Base-by-base conservation (phyloP, 2,888 invertebrate species). In the Platycheirus rosarum region DNA sequence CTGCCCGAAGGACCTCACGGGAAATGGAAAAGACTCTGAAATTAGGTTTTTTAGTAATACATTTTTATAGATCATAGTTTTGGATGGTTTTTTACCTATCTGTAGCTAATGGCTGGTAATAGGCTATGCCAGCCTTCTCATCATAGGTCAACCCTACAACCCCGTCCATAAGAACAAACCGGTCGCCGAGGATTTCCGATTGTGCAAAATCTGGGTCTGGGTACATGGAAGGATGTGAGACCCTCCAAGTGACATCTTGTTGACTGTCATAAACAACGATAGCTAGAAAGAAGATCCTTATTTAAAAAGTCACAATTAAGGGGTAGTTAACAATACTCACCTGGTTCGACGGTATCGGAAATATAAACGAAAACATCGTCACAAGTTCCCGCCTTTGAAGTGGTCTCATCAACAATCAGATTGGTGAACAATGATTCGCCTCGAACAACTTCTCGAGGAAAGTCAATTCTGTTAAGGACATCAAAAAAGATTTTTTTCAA, bases 211-310 rank as follows among this genome's bases (percentile, higher is more conserved):
- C 94, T 0, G 96, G 96, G 91, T 96, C 94, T 0, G 96, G 96
- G 89, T 94, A 96, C 96, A 97, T 96, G 51, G 95, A 93, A 0
- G 96, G 94, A 89, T 96, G 96, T 23, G 94, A 92, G 2, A 95
- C 91, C 53, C 96, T 92, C 96, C 96, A 96, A 29, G 96, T 95
- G 82, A 94, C 93, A 88, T 96, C 96, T 48, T 93, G 93, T 2
- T 92, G 91, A 8, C 93, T 94, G 86, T 97, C 96, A 49, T 90
- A 91, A 0, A 91, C 91, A 20, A 91, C 87, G 55, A 91, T 89
- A 8, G 86, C 89, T 89, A 44, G 0, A 84, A 70, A 68, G 42
- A 18, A 65, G 23, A 46, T 13, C 1, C 8, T 32, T 32, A 1
- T 32, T 32, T 32, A 32, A 8, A 32, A 8, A 32, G 8, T 32